phyloP scores from a whole-genome alignment of 2,113 vertebrate genomes.

The Gambusia affinis region DNA sequence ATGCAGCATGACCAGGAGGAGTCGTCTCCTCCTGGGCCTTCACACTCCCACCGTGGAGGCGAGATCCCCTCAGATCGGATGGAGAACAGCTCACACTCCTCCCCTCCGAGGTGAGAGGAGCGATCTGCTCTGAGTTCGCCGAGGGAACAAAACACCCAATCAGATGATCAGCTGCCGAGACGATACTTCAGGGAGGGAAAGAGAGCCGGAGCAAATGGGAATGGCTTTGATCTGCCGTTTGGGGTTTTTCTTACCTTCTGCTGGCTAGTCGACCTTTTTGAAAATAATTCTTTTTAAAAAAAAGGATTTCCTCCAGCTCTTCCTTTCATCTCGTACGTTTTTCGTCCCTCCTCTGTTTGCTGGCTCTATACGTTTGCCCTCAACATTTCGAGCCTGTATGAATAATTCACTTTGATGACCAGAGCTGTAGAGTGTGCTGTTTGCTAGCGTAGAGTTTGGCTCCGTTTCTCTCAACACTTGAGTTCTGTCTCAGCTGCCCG shows the following conservation, averaged over 20 bases:
- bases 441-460: constrained; percentile 33
- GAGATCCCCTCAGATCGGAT: neutral
- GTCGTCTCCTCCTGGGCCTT: neutral
- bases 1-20: neutral
- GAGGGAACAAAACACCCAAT: constrained; percentile 36
- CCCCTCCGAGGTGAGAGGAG: neutral
- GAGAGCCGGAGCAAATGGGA: constrained; percentile 10
- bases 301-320: constrained; percentile 18
- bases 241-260: neutral
- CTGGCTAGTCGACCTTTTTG: neutral
- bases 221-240: constrained; percentile 29
- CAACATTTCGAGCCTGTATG: constrained; percentile 50
- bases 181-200: neutral
- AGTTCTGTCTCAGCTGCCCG: neutral
- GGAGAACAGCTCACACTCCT: constrained; percentile 1
- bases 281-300: constrained; percentile 6
- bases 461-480: neutral
- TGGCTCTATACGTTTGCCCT: constrained; percentile 8
- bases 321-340: constrained; percentile 50
- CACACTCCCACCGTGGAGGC: constrained; percentile 1
- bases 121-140: constrained; percentile 18
- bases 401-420: constrained; percentile 78
- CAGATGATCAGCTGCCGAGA: constrained; percentile 38
- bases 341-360: constrained; percentile 1
- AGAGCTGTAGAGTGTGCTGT: constrained; percentile 46